Evolutionary conservation across 2,113 vertebrate species (phyloP).

Genomic region (Emydura subglobosa): DNA sequence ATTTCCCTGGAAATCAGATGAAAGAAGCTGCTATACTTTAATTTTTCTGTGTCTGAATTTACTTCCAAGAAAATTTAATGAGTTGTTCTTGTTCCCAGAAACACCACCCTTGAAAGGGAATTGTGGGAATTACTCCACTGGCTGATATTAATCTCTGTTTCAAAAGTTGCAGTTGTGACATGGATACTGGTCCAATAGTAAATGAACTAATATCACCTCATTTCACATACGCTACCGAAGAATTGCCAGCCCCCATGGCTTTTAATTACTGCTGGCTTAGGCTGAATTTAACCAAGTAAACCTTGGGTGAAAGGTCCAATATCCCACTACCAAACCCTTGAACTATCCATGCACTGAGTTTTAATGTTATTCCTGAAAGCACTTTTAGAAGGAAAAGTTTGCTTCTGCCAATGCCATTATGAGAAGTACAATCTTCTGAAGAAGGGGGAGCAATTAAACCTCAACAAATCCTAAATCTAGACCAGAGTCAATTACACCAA

Average conservation of each 20-base stretch:
- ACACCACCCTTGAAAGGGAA: not conserved
- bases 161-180: not conserved
- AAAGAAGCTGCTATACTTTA: slow-evolving; percentile 29
- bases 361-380: not conserved
- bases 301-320: not conserved
- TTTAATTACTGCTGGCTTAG: not conserved
- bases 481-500: slow-evolving; percentile 5
- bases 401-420: not conserved
- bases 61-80: slow-evolving; percentile 34
- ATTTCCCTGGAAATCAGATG: not conserved
- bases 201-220: accelerated
- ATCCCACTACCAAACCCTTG: not conserved
- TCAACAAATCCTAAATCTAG: not conserved
- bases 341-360: not conserved
- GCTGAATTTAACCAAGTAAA: not conserved
- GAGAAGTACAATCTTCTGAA: slow-evolving; percentile 39
- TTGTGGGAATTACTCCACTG: not conserved
- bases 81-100: slow-evolving; percentile 31
- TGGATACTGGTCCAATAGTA: not conserved
- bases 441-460: slow-evolving; percentile 14
- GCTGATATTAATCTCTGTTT: not conserved
- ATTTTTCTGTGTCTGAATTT: slow-evolving; percentile 12
- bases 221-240: not conserved
- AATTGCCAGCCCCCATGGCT: not conserved
- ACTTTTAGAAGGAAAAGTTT: not conserved